Conservation (phyloP, 2,797 vertebrate genomes). For the Hippopotamyrus pictus region DNA sequence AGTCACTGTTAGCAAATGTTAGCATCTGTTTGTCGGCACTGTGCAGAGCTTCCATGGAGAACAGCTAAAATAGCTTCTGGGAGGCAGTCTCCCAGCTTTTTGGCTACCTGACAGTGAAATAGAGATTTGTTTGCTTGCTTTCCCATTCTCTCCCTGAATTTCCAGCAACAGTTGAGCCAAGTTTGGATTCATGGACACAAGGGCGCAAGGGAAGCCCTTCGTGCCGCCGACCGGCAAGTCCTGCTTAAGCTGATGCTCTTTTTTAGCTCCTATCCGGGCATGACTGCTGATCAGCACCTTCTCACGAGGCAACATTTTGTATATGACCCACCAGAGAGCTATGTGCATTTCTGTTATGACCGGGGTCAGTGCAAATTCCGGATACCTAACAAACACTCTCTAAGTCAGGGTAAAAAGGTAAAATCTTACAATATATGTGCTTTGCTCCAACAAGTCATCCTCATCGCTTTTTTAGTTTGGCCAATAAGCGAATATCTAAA, state of each 20-base stretch:
- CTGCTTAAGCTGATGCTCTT: neutral
- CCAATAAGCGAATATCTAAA: neutral
- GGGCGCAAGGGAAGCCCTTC: neutral
- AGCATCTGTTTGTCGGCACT: neutral
- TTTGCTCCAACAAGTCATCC: neutral
- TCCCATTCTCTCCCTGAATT: neutral
- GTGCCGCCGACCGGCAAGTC: neutral
- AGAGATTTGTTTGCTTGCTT: neutral
- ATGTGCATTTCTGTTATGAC: neutral
- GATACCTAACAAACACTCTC: neutral
- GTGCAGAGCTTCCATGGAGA: neutral
- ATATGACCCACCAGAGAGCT: neutral
- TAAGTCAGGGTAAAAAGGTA: neutral
- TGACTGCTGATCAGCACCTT: neutral
- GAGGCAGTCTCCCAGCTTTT: neutral
- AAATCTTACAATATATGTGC: neutral
- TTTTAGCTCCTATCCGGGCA: neutral
- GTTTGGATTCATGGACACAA: neutral
- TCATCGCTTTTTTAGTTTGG: neutral
- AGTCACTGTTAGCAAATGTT: neutral
- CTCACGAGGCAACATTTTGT: neutral
- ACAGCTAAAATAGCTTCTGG: neutral
- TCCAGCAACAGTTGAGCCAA: neutral
- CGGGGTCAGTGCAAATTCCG: neutral
- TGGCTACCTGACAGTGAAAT: slow-evolving; percentile 8